Evolutionary conservation across 2,888 invertebrate species (phyloP).

Genomic region (Brenthis hecate): DNA sequence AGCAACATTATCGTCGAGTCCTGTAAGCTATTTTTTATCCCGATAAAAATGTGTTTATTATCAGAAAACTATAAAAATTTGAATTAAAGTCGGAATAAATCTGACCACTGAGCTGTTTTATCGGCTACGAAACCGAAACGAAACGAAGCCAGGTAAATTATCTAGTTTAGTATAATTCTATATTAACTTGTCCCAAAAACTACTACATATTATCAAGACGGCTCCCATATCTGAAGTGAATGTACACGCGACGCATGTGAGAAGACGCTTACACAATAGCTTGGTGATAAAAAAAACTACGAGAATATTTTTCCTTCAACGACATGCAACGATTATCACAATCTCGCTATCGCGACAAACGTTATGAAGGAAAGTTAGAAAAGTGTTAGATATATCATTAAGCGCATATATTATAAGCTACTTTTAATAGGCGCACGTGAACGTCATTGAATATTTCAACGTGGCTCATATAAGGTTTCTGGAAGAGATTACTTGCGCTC

Average conservation of each 20-base stretch:
- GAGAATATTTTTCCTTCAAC: constrained; percentile 35
- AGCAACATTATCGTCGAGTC: too few relatives aligned
- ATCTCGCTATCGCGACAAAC: constrained; percentile 25
- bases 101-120: too few relatives aligned
- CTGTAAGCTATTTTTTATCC: too few relatives aligned
- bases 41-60: too few relatives aligned
- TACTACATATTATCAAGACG: not conserved
- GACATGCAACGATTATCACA: constrained; percentile 31
- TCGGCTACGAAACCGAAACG: too few relatives aligned
- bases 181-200: not conserved
- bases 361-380: constrained; percentile 34
- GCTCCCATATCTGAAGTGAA: constrained; percentile 23
- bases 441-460: constrained; percentile 8
- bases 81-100: too few relatives aligned
- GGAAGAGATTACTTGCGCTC: constrained; percentile 8
- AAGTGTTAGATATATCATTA: constrained; percentile 28
- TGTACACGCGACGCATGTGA: constrained; percentile 36
- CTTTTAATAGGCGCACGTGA: constrained; percentile 20
- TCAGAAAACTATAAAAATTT: too few relatives aligned
- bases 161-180: too few relatives aligned
- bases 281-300: constrained; percentile 32
- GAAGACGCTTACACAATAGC: constrained; percentile 36
- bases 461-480: constrained; percentile 16
- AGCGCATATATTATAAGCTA: constrained; percentile 23
- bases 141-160: too few relatives aligned